A percentile compares a stretch with the other conserved stretches of the same genome.
Evolutionary conservation across 2,113 vertebrate genomes (phyloP).

Genomic region (Vidua chalybeata): DNA sequence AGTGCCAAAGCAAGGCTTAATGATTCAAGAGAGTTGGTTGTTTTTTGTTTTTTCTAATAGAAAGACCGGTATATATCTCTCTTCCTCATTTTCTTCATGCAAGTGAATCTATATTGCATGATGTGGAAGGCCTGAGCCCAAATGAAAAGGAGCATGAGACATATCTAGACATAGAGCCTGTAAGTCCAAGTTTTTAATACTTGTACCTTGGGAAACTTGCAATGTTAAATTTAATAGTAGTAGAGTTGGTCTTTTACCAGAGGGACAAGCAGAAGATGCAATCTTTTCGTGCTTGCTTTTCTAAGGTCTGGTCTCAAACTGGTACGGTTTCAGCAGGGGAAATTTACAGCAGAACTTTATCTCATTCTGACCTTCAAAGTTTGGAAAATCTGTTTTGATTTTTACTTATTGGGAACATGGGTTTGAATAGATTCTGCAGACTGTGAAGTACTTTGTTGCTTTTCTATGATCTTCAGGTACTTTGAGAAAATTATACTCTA

Average conservation of each 20-base stretch:
- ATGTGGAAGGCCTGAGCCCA: slow-evolving; percentile 78
- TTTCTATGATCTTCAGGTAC: neutral
- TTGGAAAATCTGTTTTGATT: neutral
- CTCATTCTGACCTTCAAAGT: neutral
- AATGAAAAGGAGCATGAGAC: slow-evolving; percentile 81
- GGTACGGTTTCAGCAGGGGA: neutral
- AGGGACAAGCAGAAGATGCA: neutral
- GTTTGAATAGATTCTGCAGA: neutral
- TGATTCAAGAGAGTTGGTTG: neutral
- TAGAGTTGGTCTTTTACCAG: neutral
- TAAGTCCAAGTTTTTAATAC: slow-evolving; percentile 68
- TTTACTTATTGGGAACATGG: neutral
- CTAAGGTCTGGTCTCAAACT: neutral
- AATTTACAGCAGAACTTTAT: neutral
- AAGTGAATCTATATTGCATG: slow-evolving; percentile 66
- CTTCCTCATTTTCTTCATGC: slow-evolving; percentile 92
- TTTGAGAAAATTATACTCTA: neutral
- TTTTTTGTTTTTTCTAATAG: slow-evolving; percentile 55
- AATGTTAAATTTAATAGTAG: neutral
- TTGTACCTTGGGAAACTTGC: neutral
- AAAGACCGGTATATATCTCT: slow-evolving; percentile 83
- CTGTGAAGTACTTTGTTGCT: neutral
- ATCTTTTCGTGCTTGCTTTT: neutral
- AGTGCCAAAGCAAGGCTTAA: neutral
- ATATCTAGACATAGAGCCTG: slow-evolving; percentile 90